Evolutionary conservation across 2,888 invertebrate genomes (phyloP).

Genomic region (Zhuqinia jingwanae): DNA sequence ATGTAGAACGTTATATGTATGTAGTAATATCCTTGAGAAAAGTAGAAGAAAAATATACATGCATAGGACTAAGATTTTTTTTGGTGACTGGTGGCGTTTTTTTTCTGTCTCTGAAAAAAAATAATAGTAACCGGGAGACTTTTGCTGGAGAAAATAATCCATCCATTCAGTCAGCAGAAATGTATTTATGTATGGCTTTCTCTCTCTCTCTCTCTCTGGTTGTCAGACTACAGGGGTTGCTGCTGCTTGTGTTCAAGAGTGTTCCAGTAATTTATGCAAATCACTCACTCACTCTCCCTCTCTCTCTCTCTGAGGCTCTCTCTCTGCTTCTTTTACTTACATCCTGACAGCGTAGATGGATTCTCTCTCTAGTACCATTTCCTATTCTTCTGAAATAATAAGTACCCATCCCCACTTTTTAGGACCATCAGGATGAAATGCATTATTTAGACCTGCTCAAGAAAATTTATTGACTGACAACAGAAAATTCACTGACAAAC

Average conservation of each 20-base stretch:
- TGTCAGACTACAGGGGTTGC: background rate
- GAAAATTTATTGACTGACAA: background rate
- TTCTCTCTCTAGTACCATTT: slow-evolving; percentile 36
- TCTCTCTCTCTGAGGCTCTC: slow-evolving; percentile 14
- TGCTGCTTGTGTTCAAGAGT: slow-evolving; percentile 5
- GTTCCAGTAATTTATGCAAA: slow-evolving; percentile 68
- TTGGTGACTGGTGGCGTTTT: too few species aligned
- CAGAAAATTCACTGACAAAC: too few species aligned
- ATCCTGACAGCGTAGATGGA: slow-evolving; percentile 21
- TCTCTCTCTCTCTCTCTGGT: background rate
- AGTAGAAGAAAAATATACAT: background rate
- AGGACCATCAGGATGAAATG: too few species aligned
- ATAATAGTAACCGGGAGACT: slow-evolving; percentile 45
- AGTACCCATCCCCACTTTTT: background rate
- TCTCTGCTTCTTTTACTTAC: background rate
- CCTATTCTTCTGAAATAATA: background rate
- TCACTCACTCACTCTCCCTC: slow-evolving; percentile 65
- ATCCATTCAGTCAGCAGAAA: background rate
- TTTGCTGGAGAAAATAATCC: slow-evolving; percentile 52
- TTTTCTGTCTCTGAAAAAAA: background rate
- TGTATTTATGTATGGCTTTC: background rate
- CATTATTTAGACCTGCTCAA: background rate
- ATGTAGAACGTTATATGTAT: background rate
- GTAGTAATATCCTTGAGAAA: slow-evolving; percentile 44
- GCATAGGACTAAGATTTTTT: background rate